Evolutionary conservation across 2,797 vertebrate genomes (phyloP), one percentile per base, ranked within the genome.

Genomic region (Merluccius polli): DNA sequence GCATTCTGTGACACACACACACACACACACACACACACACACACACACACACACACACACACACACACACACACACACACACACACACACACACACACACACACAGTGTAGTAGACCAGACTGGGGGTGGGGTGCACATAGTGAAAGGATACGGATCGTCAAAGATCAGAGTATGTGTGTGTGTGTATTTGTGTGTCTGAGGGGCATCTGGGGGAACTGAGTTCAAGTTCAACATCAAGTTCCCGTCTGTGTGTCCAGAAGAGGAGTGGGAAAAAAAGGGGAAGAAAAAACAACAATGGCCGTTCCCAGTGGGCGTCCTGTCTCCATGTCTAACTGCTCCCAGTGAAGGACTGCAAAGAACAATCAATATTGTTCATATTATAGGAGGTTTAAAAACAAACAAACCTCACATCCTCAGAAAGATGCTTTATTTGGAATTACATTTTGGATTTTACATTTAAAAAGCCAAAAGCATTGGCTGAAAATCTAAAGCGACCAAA

Each of bases 131-230:
- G 87, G 86, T 88, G 86, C 75, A 83, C 82, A 91, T 89, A 91
- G 91, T 92, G 90, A 91, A 86, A 88, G 84, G 87, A 90, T 91
- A 92, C 90, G 90, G 91, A 85, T 86, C 86, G 79, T 92, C 90
- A 93, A 93, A 91, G 89, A 90, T 86, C 84, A 82, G 33, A 74
- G 82, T 83, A 85, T 77, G 83, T 74, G 44, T 38, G 78, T 24
- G 82, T 82, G 86, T 38, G 75, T 73, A 73, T 75, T 63, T 27
- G 30, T 35, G 27, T 78, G 78, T n/a, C 59, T 38, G 52, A 76
- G 18, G 85, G 81, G 73, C 33, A 80, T 35, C 79, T 71, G 78
- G 87, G 87, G 86, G 81, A 81, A 89, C 82, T 79, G 83, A 80
- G 90, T 91, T 92, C 90, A 93, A 92, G 90, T 93, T 92, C 90